phyloP scores from a whole-genome alignment of 2,888 invertebrate species.

The Uloborus plumipes region DNA sequence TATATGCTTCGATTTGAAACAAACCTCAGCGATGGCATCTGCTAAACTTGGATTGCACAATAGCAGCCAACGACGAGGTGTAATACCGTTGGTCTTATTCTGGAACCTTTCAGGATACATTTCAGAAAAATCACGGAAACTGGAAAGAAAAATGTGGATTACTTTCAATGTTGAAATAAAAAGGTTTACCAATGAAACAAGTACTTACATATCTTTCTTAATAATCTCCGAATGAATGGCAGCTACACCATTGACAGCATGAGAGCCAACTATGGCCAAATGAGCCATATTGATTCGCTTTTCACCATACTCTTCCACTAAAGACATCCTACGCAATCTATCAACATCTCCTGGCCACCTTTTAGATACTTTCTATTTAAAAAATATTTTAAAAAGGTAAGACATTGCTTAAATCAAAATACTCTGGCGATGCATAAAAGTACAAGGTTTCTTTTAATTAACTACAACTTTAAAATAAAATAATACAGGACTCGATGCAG shows the following conservation, averaged over 20 bases:
- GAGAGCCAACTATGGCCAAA: conserved; percentile 93
- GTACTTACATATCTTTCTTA: conserved; percentile 75
- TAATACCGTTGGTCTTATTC: conserved; percentile 99
- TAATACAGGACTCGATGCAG: too few relatives aligned
- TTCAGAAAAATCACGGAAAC: conserved; percentile 91
- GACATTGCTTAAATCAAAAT: neutral
- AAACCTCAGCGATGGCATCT: conserved; percentile 75
- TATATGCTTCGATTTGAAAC: neutral
- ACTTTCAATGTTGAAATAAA: neutral
- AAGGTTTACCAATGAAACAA: neutral
- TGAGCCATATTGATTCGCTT: conserved; percentile 99
- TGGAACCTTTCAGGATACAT: conserved; percentile 97
- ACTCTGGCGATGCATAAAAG: too few relatives aligned
- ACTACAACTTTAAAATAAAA: too few relatives aligned
- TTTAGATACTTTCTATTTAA: conserved; percentile 45
- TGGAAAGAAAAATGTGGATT: conserved; percentile 23
- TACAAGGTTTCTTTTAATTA: too few relatives aligned
- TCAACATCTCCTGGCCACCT: conserved; percentile 81
- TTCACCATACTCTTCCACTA: conserved; percentile 94
- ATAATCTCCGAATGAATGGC: conserved; percentile 97
- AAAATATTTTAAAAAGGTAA: too few relatives aligned
- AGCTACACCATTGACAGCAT: conserved; percentile 99
- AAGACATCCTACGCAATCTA: conserved; percentile 81
- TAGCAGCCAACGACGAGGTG: conserved; percentile 96
- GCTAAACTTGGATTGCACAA: conserved; percentile 97